Evolutionary conservation across 2,797 vertebrate genomes (phyloP).

Genomic region (Mus caroli): DNA sequence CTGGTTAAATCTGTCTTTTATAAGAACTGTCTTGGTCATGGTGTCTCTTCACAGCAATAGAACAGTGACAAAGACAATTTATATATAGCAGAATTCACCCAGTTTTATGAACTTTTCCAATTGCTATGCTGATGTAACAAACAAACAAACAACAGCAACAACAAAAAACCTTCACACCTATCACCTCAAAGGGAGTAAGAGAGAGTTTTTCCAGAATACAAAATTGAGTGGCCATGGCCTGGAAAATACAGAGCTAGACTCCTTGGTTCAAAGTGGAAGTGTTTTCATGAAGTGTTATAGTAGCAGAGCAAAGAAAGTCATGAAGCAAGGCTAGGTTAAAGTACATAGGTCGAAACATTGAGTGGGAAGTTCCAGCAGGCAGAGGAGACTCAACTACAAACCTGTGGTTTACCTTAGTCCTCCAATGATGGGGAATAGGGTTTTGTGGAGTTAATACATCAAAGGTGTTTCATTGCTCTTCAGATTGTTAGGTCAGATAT

Average conservation of each 20-base stretch:
- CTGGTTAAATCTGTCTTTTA: background rate
- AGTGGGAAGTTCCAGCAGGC: background rate
- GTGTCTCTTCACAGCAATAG: background rate
- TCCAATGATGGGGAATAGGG: too few species aligned
- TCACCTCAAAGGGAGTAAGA: background rate
- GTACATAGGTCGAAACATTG: background rate
- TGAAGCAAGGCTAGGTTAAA: background rate
- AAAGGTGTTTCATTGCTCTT: background rate
- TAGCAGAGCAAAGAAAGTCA: background rate
- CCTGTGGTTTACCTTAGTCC: background rate
- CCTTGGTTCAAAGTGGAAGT: background rate
- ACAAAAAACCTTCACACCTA: background rate
- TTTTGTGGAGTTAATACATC: background rate
- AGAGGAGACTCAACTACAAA: background rate
- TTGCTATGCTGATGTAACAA: background rate
- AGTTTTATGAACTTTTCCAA: constrained; percentile 13
- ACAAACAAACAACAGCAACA: background rate
- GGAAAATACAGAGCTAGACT: background rate
- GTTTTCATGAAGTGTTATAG: background rate
- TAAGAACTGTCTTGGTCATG: background rate
- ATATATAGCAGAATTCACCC: background rate
- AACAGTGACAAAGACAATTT: background rate
- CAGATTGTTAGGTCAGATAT: background rate
- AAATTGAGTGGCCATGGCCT: background rate
- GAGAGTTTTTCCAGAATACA: background rate